phyloP scores from a whole-genome alignment of 1,140 invertebrate species.

The Zophobas atratus region DNA sequence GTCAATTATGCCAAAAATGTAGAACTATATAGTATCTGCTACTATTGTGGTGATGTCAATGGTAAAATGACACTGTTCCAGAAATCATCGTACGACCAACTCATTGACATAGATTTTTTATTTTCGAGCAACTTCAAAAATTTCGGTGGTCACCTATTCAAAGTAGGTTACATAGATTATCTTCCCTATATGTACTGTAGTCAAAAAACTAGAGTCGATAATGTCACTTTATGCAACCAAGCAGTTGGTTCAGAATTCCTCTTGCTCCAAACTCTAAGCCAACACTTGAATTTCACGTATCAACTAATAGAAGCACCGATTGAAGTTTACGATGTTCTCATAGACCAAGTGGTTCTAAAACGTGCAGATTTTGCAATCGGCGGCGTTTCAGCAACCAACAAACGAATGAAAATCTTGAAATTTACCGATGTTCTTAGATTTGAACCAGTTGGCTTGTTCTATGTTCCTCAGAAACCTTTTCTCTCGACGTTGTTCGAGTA shows the following conservation, averaged over 20 bases:
- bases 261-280: background rate
- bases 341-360: background rate
- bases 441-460: background rate
- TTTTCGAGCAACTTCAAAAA: background rate
- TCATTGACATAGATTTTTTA: background rate
- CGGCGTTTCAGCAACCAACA: background rate
- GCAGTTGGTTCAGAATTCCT: conserved; percentile 3
- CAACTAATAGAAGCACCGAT: background rate
- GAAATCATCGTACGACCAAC: background rate
- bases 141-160: background rate
- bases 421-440: background rate
- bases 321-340: background rate
- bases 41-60: background rate
- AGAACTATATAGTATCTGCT: background rate
- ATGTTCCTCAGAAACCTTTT: background rate
- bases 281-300: background rate
- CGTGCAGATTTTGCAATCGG: background rate
- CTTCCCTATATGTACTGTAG: conserved; percentile 8
- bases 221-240: background rate
- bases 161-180: conserved; percentile 9
- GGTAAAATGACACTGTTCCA: background rate
- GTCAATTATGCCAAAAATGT: background rate
- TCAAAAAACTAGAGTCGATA: background rate
- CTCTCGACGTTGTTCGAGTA: background rate
- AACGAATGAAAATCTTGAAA: background rate